Base-by-base conservation (phyloP, 2,113 vertebrate genomes). In the Circaetus cinerascens region DNA sequence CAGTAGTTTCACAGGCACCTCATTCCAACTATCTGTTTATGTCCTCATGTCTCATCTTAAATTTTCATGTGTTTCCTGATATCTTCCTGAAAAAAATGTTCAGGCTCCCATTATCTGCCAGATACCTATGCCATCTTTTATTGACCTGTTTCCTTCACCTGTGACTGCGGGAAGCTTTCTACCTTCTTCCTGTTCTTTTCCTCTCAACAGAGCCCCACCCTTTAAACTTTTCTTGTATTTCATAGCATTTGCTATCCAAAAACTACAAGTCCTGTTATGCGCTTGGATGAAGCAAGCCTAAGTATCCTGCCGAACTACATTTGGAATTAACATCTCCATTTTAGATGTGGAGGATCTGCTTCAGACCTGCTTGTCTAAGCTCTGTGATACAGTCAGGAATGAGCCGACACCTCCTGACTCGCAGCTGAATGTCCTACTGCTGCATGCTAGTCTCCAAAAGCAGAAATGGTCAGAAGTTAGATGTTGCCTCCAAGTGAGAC, bases 381-480 rank as follows among this genome's bases (percentile, higher is more conserved):
- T 53, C 40, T 75, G 15, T 29, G 32, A 9, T 43, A 6, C 5
- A 36, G 25, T 26, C n/a, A 59, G 79, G 64, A 81, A 30, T 23
- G 38, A 92, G 25, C 14, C 64, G 57, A 7, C 11, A 15, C 7
- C 22, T 71, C 25, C 45, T 74, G 56, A 36, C 45, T 84, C 0
- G 0, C 15, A 27, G 45, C 4, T 59, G 29, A 64, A 17, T 18
- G 48, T 40, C 30, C 22, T 45, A 22, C 13, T 3, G 1, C 27
- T 46, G 8, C 10, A 4, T 18, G 5, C 53, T 51, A 19, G 9
- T 66, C 40, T 86, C 48, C 4, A 3, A 68, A 82, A 66, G 75
- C 15, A 76, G 30, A 83, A 83, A 6, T 5, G 3, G 27, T 34
- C 30, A 36, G 30, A 77, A 57, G 15, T 10, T 46, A 22, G 25